Percentiles rank a stretch among this genome's conserved stretches.
Conservation (phyloP, 1,140 invertebrate genomes). For the Daktulosphaira vitifoliae region DNA sequence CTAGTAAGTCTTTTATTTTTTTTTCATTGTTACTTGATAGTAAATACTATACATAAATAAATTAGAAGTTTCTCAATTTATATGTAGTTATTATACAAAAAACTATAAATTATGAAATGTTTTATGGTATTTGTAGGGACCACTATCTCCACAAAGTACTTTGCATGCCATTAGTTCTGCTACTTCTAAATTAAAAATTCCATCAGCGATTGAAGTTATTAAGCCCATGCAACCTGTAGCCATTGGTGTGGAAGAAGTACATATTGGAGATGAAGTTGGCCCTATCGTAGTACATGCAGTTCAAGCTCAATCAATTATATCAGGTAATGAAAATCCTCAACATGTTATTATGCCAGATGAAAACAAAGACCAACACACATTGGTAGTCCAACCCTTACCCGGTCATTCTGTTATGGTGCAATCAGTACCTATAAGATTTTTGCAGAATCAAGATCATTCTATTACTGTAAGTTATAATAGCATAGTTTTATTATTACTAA, state of each 20-base stretch:
- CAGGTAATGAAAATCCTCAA: slow-evolving; percentile 5
- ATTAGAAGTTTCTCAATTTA: neutral
- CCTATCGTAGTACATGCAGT: slow-evolving; percentile 22
- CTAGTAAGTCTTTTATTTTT: slow-evolving; percentile 41
- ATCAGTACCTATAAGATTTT: neutral
- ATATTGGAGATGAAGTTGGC: slow-evolving; percentile 27
- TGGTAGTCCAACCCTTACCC: slow-evolving; percentile 20
- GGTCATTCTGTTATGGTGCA: slow-evolving; percentile 27
- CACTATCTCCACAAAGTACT: slow-evolving; percentile 48
- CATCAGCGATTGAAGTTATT: slow-evolving; percentile 34
- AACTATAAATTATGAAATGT: too few relatives aligned
- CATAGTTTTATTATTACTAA: too few relatives aligned
- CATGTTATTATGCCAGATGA: slow-evolving; percentile 12
- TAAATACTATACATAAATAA: too few relatives aligned
- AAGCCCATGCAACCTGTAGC: slow-evolving; percentile 16
- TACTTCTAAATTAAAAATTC: slow-evolving; percentile 26
- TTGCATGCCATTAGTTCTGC: slow-evolving; percentile 39
- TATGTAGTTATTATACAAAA: too few relatives aligned
- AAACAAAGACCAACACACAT: slow-evolving; percentile 19
- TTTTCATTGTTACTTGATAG: too few relatives aligned
- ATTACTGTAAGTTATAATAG: neutral
- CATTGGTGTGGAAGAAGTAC: slow-evolving; percentile 19
- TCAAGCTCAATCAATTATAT: slow-evolving; percentile 15
- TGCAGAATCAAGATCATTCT: slow-evolving; percentile 8
- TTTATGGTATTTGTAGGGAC: slow-evolving; percentile 41